phyloP scores from a whole-genome alignment of 2,797 vertebrate species.

The Balearica regulorum region DNA sequence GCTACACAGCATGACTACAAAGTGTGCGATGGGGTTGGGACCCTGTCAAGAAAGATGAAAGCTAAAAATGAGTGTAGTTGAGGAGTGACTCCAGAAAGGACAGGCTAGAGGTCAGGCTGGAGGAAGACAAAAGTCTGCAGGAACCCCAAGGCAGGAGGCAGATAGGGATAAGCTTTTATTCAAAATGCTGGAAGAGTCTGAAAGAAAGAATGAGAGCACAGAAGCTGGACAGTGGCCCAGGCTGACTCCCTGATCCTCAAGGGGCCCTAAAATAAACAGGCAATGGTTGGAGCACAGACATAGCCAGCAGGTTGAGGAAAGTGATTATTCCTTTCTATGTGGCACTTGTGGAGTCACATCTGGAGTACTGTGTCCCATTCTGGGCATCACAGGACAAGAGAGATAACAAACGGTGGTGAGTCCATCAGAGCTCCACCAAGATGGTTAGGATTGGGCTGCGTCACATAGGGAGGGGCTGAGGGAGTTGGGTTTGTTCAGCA shows the following conservation, averaged over 20 bases:
- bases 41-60: background rate
- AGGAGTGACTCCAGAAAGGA: background rate
- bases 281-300: background rate
- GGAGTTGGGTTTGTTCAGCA: background rate
- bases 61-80: background rate
- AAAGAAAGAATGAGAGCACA: background rate
- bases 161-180: background rate
- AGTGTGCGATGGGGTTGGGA: background rate
- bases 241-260: background rate
- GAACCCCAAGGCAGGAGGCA: background rate
- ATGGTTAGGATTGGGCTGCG: background rate
- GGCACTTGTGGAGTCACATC: background rate
- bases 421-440: background rate
- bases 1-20: background rate
- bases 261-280: background rate
- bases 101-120: background rate
- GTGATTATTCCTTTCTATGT: background rate
- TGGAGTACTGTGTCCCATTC: fast-evolving
- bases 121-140: background rate
- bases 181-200: background rate
- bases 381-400: background rate
- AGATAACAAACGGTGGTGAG: background rate
- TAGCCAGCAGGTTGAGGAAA: background rate
- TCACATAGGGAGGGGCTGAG: fast-evolving
- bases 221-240: background rate